A percentile compares a stretch with the other conserved stretches of the same genome.
phyloP scores from a whole-genome alignment of 92 coral and sea anemone genomes.

The Epizoanthus scotinus region DNA sequence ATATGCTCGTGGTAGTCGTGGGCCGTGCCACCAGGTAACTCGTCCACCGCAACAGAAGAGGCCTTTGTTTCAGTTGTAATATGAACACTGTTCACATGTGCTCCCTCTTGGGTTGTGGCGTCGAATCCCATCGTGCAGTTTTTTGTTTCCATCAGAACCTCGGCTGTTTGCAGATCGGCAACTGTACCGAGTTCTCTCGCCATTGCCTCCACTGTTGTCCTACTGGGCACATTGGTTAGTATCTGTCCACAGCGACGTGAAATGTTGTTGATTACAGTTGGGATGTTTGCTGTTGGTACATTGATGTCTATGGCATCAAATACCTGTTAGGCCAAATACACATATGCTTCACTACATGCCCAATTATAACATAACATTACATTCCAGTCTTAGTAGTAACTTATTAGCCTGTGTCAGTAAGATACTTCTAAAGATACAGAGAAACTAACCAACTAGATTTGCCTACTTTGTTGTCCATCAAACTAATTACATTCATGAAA shows the following conservation, averaged over 20 bases:
- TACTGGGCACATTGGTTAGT: neutral
- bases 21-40: constrained; percentile 31
- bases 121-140: neutral
- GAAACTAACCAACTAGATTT: too few relatives aligned
- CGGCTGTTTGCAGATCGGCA: neutral
- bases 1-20: constrained; percentile 13
- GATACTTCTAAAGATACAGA: too few relatives aligned
- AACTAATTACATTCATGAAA: too few relatives aligned
- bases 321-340: neutral
- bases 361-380: too few relatives aligned
- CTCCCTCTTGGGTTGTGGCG: too few relatives aligned
- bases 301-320: neutral
- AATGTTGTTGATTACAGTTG: neutral
- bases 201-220: neutral
- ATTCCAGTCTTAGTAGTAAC: too few relatives aligned
- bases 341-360: too few relatives aligned
- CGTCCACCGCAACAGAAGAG: constrained; percentile 15
- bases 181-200: neutral
- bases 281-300: neutral
- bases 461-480: too few relatives aligned
- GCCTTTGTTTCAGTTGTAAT: neutral
- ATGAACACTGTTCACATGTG: constrained; percentile 5
- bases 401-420: too few relatives aligned
- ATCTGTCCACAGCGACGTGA: neutral
- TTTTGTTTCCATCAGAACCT: neutral